Base-by-base conservation (phyloP, 2,797 vertebrate genomes). In the Chrosomus eos region DNA sequence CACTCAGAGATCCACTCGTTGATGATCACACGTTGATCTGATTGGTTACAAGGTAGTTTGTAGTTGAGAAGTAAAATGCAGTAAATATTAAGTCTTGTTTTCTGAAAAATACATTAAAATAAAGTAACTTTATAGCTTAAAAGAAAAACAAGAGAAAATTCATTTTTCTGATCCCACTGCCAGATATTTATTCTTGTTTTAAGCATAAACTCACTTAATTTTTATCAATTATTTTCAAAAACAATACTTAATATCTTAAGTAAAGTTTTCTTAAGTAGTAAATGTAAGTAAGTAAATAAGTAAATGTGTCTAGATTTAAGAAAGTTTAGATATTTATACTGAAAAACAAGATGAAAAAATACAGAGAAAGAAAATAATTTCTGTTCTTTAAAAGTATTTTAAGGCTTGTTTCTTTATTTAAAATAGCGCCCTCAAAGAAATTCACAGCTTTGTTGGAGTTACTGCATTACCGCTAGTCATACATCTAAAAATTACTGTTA, bases 401-500 rank as follows among this genome's bases (percentile, higher is more conserved):
- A 6, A 76, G 11, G 73, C 3, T 76, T 21, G 7, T 13, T 4
- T 55, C 11, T 26, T 62, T 1, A 14, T 43, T 71, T 62, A 28
- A 26, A 26, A 4, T 62, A 14, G 53, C 9, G 3, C 28, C 36
- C 21, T 76, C 23, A 38, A 76, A 58, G 21, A 43, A 21, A 80
- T 48, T 33, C 62, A 14, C 10, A 51, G 78, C 19, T 51, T 80
- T 60, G 53, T 43, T 51, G 36, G 14, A 19, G 68, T 62, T 62
- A 28, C 36, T 28, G 5, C 38, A 64, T 78, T 45, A 64, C 76
- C 7, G n/a, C 43, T 53, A 40, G 18, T 28, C 33, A 31, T 31
- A 33, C 53, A 85, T 58, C 55, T 72, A 85, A 64, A 72, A 64
- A 60, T n/a, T n/a, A 33, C 53, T 23, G 31, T 21, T 72, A 71